Percentiles rank a stretch among this genome's conserved stretches.
These are phyloP conservation scores for Bemisia tabaci DNA, from an alignment of 1,140 invertebrate species.

Conservation along the genomic window DNA sequence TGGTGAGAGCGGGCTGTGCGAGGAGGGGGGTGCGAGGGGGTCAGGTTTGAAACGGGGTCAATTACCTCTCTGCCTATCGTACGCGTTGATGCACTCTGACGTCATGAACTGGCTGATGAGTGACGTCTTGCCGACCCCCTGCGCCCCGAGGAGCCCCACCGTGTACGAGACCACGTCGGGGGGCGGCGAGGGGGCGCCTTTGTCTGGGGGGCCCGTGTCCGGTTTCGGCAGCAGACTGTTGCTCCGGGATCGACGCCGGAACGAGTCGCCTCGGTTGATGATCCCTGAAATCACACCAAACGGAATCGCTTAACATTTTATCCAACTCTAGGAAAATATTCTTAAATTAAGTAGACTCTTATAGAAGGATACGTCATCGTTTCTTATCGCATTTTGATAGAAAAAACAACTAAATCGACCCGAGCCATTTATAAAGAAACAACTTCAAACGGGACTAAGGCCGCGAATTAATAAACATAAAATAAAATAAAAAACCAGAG, in stretches of 20 bases:
- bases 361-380: no score
- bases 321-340: no score
- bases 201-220: constrained; percentile 26
- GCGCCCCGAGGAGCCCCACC: constrained; percentile 69
- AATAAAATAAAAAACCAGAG: no score
- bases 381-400: no score
- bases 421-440: no score
- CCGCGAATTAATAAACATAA: no score
- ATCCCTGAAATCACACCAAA: constrained; percentile 49
- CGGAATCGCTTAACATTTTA: no score
- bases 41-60: background rate
- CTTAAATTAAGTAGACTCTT: no score
- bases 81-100: constrained; percentile 86
- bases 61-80: constrained; percentile 41
- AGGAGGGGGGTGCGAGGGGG: background rate
- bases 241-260: constrained; percentile 59
- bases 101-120: constrained; percentile 87
- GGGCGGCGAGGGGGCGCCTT: constrained; percentile 12
- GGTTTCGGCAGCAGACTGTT: constrained; percentile 49
- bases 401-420: no score
- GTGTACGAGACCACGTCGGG: constrained; percentile 42
- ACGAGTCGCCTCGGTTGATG: constrained; percentile 78
- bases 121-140: constrained; percentile 80
- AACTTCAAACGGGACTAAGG: no score
- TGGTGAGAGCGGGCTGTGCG: no score